Evolutionary conservation across 2,113 vertebrate species (phyloP).

Genomic region (Nematolebias whitei): DNA sequence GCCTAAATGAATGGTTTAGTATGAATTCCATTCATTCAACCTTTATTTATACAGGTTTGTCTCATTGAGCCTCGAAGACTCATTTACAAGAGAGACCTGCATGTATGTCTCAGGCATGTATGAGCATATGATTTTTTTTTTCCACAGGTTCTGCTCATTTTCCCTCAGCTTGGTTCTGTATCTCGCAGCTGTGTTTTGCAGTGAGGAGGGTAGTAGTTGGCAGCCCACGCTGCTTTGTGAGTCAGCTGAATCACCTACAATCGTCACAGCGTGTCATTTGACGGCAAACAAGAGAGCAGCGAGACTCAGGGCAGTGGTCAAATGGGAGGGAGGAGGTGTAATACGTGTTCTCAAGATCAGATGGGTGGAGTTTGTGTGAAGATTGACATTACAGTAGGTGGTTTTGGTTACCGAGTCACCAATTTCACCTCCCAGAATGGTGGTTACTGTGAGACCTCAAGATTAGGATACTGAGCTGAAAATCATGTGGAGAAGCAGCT

Average conservation of each 20-base stretch:
- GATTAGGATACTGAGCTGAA: background rate
- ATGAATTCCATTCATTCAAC: no score
- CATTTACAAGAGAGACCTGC: no score
- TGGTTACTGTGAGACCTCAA: background rate
- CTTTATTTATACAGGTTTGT: no score
- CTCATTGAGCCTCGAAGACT: no score
- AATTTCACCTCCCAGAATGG: no score
- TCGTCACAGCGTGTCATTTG: constrained; percentile 65
- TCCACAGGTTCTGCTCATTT: constrained; percentile 3
- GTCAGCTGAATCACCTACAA: constrained; percentile 74
- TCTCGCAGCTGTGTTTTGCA: constrained; percentile 29
- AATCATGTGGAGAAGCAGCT: background rate
- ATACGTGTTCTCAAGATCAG: constrained; percentile 33
- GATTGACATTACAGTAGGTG: constrained; percentile 48
- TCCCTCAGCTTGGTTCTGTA: constrained; percentile 13
- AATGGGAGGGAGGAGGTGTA: constrained; percentile 31
- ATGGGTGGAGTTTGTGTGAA: constrained; percentile 27
- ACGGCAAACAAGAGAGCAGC: constrained; percentile 25
- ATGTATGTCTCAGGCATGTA: no score
- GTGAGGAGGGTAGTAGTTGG: constrained; percentile 51
- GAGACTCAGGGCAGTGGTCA: constrained; percentile 36
- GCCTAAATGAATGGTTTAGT: constrained; percentile 3
- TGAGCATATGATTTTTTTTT: no score
- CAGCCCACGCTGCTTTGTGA: constrained; percentile 66
- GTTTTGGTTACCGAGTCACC: background rate